Evolutionary conservation across 2,797 vertebrate species (phyloP).

Genomic region (Chelon auratus): DNA sequence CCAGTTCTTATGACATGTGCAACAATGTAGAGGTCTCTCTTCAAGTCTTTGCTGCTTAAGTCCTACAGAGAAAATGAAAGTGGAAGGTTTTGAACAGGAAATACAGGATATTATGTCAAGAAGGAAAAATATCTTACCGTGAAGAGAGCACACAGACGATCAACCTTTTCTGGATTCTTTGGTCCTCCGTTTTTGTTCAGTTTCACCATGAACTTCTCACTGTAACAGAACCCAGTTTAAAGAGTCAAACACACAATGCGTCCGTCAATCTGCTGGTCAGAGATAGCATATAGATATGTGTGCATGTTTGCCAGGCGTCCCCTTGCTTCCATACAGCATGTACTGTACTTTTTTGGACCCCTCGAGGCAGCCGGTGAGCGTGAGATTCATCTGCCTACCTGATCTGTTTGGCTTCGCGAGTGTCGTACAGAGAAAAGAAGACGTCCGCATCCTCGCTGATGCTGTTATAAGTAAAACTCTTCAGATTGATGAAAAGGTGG

Average conservation of each 20-base stretch:
- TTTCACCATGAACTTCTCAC: slow-evolving; percentile 98
- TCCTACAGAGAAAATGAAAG: slow-evolving; percentile 84
- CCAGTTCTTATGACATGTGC: slow-evolving; percentile 98
- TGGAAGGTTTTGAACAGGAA: not conserved
- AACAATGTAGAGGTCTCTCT: slow-evolving; percentile 98
- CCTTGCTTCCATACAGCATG: not conserved
- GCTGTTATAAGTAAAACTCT: slow-evolving; percentile 99
- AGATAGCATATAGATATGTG: slow-evolving; percentile 16
- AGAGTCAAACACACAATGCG: slow-evolving; percentile 30
- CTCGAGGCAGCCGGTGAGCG: not conserved
- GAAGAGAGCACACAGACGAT: slow-evolving; percentile 96
- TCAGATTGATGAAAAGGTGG: slow-evolving; percentile 97
- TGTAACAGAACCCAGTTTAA: slow-evolving; percentile 77
- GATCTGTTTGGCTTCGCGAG: slow-evolving; percentile 96
- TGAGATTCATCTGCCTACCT: slow-evolving; percentile 83
- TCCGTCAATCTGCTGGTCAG: slow-evolving; percentile 44
- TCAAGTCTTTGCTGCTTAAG: slow-evolving; percentile 99
- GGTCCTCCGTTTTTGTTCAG: slow-evolving; percentile 99
- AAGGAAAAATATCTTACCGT: slow-evolving; percentile 84
- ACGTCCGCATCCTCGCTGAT: slow-evolving; percentile 98
- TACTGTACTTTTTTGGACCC: not conserved
- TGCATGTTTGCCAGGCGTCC: not conserved
- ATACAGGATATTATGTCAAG: not conserved
- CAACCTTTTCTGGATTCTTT: slow-evolving; percentile 97
- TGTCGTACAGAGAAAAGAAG: slow-evolving; percentile 96